These are phyloP conservation scores for Agrochola lychnidis DNA, from an alignment of 2,888 invertebrate genomes.

Conservation along the genomic window DNA sequence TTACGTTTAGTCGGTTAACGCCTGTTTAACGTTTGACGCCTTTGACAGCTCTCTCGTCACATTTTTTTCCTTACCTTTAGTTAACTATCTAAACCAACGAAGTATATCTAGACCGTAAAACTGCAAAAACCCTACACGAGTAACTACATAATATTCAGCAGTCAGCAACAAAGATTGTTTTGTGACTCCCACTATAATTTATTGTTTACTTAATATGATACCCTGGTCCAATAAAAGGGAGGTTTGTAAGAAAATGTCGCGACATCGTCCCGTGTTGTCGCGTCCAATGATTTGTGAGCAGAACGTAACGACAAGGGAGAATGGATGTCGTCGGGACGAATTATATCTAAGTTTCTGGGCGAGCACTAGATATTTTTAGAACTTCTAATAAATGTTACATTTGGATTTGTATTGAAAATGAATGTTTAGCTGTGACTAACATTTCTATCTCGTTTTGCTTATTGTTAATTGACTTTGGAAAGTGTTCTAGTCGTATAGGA, in stretches of 20 bases:
- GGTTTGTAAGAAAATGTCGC: conserved; percentile 53
- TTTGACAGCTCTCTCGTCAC: no score
- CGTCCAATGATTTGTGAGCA: conserved; percentile 69
- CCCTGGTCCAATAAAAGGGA: conserved; percentile 46
- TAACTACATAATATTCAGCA: conserved; percentile 12
- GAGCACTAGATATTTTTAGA: conserved; percentile 34
- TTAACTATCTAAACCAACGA: no score
- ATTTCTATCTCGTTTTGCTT: neutral
- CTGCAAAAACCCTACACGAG: neutral
- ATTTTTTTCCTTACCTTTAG: no score
- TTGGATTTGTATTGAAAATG: neutral
- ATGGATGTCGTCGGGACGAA: conserved; percentile 51
- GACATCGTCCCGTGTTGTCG: conserved; percentile 54
- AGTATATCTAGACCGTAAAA: neutral
- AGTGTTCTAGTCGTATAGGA: neutral
- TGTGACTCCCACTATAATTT: conserved; percentile 41
- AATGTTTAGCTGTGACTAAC: neutral
- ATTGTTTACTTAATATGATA: conserved; percentile 54
- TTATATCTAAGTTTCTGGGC: conserved; percentile 37
- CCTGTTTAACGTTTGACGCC: no score
- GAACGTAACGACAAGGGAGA: conserved; percentile 61
- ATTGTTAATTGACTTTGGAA: neutral
- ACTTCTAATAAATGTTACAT: conserved; percentile 8
- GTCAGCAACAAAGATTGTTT: conserved; percentile 21
- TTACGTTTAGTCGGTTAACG: no score